Base-by-base conservation (phyloP, 2,113 vertebrate genomes). In the Coregonus clupeaformis region DNA sequence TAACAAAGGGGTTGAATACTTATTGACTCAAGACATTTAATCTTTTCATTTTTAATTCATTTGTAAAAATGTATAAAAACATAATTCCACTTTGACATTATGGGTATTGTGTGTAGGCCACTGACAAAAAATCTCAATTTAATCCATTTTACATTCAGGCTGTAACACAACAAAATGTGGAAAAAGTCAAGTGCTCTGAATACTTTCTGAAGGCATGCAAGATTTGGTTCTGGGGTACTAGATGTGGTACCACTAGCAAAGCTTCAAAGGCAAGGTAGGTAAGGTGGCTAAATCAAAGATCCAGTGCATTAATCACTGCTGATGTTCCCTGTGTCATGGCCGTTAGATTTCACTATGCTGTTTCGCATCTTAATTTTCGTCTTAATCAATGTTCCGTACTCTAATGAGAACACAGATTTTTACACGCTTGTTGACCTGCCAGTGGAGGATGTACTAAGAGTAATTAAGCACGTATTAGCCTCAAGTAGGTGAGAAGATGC, bases 351-450 rank as follows among this genome's bases (percentile, higher is more conserved):
- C 52, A 73, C 78, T 80, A 65, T 75, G 76, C 74, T 57, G 65
- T 74, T 80, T 73, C 60, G 25, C 83, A 80, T 79, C 86, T 89
- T 85, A 84, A 86, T 80, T 87, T 88, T 87, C 86, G 89, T 88
- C 86, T 86, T 85, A 90, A 91, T 91, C 88, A 90, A 85, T 88
- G 86, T 89, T 90, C 81, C 77, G 14, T 83, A 79, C 82, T 72
- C 79, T 90, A 91, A 90, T 87, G 85, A 91, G 82, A 87, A 86
- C 86, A 85, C 83, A 80, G 80, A 76, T 87, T 86, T 86, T 85
- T 88, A 88, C 84, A 87, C 78, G 87, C 89, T 79, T 82, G 77
- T 86, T 88, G 89, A 84, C 88, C 90, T 82, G 82, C 76, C 79
- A 82, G 73, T 85, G 85, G 79, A 79, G 69, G 82, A 85, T 77